These are phyloP conservation scores for Sorex fumeus DNA, from an alignment of 2,113 vertebrate genomes.

Conservation along the genomic window DNA sequence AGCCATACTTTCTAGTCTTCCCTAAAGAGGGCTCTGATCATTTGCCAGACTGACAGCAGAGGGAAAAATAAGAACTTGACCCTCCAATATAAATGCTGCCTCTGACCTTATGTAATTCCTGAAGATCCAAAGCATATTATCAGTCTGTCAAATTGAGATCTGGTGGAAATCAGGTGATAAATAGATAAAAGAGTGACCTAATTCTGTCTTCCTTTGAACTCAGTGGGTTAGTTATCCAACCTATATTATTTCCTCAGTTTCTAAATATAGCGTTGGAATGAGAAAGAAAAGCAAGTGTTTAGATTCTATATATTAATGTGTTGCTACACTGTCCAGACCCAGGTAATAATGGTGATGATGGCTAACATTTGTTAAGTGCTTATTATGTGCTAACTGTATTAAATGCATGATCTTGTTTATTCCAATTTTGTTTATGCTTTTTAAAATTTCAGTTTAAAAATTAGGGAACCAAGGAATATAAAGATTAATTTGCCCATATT, in stretches of 20 bases:
- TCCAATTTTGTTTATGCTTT: conserved; percentile 45
- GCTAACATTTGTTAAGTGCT: conserved; percentile 26
- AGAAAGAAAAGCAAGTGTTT: conserved; percentile 55
- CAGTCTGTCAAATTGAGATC: not conserved
- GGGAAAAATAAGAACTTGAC: conserved; percentile 24
- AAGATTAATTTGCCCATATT: not conserved
- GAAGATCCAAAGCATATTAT: conserved; percentile 19
- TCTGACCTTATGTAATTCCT: conserved; percentile 35
- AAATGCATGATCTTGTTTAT: not conserved
- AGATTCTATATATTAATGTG: conserved; percentile 10
- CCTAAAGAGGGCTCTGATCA: conserved; percentile 5
- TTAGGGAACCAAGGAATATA: conserved; percentile 20
- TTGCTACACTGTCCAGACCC: conserved; percentile 40
- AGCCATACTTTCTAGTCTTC: not conserved
- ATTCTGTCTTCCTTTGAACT: not conserved
- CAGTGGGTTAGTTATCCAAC: not conserved
- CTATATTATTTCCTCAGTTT: conserved; percentile 57
- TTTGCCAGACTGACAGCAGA: not conserved
- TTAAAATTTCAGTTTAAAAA: conserved; percentile 45
- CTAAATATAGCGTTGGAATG: conserved; percentile 13
- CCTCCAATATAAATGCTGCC: conserved; percentile 9
- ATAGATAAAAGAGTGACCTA: not conserved
- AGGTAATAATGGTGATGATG: not conserved
- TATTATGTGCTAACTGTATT: conserved; percentile 6
- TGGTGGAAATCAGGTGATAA: not conserved